These are phyloP conservation scores for Ormyrus labotus DNA, from an alignment of 2,888 invertebrate genomes.

Conservation along the genomic window DNA sequence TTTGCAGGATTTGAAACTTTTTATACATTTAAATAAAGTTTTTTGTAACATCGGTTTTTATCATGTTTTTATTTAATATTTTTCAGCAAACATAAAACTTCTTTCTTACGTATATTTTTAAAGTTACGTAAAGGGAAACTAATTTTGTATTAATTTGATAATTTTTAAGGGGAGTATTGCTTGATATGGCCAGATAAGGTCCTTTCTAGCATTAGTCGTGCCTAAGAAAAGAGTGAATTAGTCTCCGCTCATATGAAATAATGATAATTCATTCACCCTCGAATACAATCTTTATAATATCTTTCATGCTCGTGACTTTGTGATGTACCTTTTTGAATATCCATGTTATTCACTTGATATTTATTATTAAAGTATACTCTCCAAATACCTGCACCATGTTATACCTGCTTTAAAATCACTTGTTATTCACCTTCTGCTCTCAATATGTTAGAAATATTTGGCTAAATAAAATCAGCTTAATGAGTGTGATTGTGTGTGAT, in stretches of 20 bases:
- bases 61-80: too few relatives aligned
- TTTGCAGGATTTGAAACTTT: too few relatives aligned
- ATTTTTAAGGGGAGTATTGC: too few relatives aligned
- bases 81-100: too few relatives aligned
- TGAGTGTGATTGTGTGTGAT: slow-evolving; percentile 43
- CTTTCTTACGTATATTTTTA: too few relatives aligned
- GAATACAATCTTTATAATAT: slow-evolving; percentile 53
- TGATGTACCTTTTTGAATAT: slow-evolving; percentile 54
- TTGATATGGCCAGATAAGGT: too few relatives aligned
- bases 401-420: slow-evolving; percentile 40
- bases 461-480: slow-evolving; percentile 35
- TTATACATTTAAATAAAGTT: too few relatives aligned
- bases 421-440: slow-evolving; percentile 28
- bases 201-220: too few relatives aligned
- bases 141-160: too few relatives aligned
- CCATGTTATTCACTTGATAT: slow-evolving; percentile 54
- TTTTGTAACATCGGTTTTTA: too few relatives aligned
- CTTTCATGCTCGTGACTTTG: slow-evolving; percentile 52
- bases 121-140: too few relatives aligned
- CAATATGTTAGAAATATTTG: background rate
- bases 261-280: slow-evolving; percentile 48
- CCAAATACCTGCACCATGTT: slow-evolving; percentile 44
- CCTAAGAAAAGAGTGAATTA: slow-evolving; percentile 39
- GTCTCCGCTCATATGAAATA: slow-evolving; percentile 39
- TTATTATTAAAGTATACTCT: slow-evolving; percentile 54